Percentiles rank a stretch among this genome's conserved stretches.
Conservation (phyloP, 2,797 vertebrate genomes). For the Toxotes lorentzi region DNA sequence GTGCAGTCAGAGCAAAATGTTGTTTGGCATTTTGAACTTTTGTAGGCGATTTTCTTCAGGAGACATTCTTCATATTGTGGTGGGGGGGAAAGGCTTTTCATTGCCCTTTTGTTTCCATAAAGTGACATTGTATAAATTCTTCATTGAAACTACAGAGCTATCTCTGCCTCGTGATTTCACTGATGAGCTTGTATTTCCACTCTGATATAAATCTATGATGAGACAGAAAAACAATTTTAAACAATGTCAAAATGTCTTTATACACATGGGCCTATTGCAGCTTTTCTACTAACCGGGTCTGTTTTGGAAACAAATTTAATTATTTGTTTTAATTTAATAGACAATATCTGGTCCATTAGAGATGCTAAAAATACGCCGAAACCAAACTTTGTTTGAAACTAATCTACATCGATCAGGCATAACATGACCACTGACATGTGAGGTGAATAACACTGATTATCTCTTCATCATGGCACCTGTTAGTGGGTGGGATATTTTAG, state of each 20-base stretch:
- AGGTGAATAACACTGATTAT: too few species aligned
- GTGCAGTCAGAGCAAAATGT: not conserved
- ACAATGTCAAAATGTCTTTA: not conserved
- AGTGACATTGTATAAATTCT: slow-evolving; percentile 1
- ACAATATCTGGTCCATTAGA: too few species aligned
- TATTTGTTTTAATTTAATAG: too few species aligned
- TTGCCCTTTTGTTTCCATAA: slow-evolving; percentile 20
- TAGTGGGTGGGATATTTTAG: too few species aligned
- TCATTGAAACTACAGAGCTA: slow-evolving; percentile 15
- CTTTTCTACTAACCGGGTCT: too few species aligned
- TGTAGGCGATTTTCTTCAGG: slow-evolving; percentile 3
- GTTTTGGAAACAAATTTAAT: too few species aligned
- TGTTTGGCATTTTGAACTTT: slow-evolving; percentile 21
- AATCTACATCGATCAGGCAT: too few species aligned
- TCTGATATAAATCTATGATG: not conserved
- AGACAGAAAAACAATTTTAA: not conserved
- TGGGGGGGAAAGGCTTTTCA: slow-evolving; percentile 10
- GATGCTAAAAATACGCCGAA: too few species aligned
- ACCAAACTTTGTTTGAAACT: too few species aligned
- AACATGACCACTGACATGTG: too few species aligned
- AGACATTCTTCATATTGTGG: slow-evolving; percentile 32
- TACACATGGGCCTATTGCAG: too few species aligned
- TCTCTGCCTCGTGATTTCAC: not conserved
- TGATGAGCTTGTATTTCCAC: not conserved
- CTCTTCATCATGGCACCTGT: too few species aligned